These are phyloP conservation scores for Charanyca ferruginea DNA, from an alignment of 2,888 invertebrate species.

Conservation along the genomic window DNA sequence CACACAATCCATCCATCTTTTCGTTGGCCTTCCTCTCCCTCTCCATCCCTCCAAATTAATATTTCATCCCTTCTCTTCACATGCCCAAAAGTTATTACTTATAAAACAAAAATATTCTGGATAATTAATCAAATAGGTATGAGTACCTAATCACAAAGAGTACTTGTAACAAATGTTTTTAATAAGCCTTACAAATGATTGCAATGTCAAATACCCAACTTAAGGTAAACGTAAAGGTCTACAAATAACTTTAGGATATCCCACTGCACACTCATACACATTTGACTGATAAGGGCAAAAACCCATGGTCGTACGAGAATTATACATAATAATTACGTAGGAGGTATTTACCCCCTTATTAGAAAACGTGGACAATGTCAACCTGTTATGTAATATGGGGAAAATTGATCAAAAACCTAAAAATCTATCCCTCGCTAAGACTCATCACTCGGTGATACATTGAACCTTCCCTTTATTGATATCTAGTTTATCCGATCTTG, in stretches of 20 bases:
- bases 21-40: too few species aligned
- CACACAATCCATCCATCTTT: too few species aligned
- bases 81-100: too few species aligned
- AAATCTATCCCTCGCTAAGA: not conserved
- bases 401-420: not conserved
- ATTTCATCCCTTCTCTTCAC: too few species aligned
- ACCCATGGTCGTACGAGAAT: conserved; percentile 17
- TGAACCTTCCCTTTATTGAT: too few species aligned
- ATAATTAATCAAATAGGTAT: too few species aligned
- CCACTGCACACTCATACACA: conserved; percentile 22
- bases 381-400: not conserved
- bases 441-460: not conserved
- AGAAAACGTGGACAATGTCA: not conserved
- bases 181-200: conserved; percentile 13
- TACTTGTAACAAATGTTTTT: not conserved
- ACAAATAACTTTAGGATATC: conserved; percentile 46
- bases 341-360: not conserved
- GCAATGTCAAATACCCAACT: conserved; percentile 30
- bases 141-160: too few species aligned
- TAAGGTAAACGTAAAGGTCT: conserved; percentile 41
- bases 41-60: too few species aligned
- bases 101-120: too few species aligned
- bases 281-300: conserved; percentile 40
- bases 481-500: too few species aligned
- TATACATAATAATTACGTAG: too few species aligned